These are phyloP conservation scores for Discoglossus pictus DNA, from an alignment of 2,797 vertebrate species.

Conservation along the genomic window DNA sequence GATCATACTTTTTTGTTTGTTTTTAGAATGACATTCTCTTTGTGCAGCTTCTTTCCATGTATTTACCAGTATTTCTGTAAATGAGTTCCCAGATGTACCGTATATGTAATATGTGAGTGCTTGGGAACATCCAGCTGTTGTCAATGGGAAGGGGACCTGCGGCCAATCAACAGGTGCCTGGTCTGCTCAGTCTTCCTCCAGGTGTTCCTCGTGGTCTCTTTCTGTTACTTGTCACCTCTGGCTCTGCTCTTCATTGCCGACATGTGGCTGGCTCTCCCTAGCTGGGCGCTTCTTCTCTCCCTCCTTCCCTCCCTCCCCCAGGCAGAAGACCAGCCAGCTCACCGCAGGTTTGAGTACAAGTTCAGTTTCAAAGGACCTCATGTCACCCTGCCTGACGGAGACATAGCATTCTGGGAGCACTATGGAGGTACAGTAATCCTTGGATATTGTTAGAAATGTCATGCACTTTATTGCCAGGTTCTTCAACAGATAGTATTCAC, in stretches of 20 bases:
- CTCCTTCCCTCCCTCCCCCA: not conserved
- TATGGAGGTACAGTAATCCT: conserved; percentile 56
- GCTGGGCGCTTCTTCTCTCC: conserved; percentile 33
- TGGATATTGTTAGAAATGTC: no score
- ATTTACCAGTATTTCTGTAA: no score
- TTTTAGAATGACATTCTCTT: no score
- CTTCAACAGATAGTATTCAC: no score
- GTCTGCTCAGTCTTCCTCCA: conserved; percentile 3
- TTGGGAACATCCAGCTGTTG: conserved; percentile 39
- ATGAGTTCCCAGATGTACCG: no score
- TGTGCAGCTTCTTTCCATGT: no score
- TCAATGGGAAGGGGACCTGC: not conserved
- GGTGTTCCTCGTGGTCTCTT: not conserved
- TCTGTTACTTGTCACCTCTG: conserved; percentile 11
- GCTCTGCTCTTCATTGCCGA: not conserved
- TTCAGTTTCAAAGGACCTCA: conserved; percentile 63
- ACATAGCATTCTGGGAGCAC: conserved; percentile 60
- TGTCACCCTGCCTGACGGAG: conserved; percentile 46
- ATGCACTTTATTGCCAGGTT: no score
- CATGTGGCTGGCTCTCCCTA: conserved; percentile 10
- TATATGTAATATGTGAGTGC: not conserved
- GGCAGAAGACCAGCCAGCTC: not conserved
- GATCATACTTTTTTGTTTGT: no score
- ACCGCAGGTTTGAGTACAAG: conserved; percentile 61
- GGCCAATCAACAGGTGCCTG: conserved; percentile 37